phyloP scores from a whole-genome alignment of 2,113 vertebrate genomes.

The Glaucomys volans region DNA sequence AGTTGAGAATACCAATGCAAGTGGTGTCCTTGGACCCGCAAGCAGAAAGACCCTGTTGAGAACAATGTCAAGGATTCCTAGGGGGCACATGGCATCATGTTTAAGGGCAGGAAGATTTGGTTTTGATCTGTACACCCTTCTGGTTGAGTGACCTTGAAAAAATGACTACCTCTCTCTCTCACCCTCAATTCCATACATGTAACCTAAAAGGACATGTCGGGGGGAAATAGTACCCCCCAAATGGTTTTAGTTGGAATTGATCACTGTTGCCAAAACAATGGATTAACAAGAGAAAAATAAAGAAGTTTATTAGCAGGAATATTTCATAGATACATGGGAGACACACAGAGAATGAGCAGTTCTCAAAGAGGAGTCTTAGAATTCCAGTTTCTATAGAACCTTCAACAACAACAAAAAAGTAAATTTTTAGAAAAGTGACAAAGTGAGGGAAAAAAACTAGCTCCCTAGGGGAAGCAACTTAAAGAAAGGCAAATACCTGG shows the following conservation, averaged over 20 bases:
- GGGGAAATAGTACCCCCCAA: not conserved
- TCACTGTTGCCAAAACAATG: not conserved
- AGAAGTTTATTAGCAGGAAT: not conserved
- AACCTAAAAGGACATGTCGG: not conserved
- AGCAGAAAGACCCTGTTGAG: not conserved
- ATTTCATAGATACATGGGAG: not conserved
- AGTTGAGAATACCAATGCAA: not conserved
- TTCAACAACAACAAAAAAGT: not conserved
- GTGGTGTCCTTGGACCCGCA: not conserved
- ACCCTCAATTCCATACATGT: not conserved
- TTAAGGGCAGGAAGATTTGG: not conserved
- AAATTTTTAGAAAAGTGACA: not conserved
- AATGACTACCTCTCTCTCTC: not conserved
- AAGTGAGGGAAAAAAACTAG: not conserved
- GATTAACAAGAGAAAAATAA: not conserved
- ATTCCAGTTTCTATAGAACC: not conserved
- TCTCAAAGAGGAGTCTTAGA: not conserved
- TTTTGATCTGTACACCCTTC: not conserved
- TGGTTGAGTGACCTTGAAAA: not conserved
- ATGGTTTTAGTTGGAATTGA: not conserved
- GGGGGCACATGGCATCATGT: not conserved
- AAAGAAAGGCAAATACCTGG: not conserved
- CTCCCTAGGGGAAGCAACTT: not conserved
- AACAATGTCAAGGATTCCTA: not conserved
- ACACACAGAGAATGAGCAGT: not conserved